These are phyloP conservation scores for Stegophylla sp. DNA, from an alignment of 2,888 invertebrate genomes.

Conservation along the genomic window DNA sequence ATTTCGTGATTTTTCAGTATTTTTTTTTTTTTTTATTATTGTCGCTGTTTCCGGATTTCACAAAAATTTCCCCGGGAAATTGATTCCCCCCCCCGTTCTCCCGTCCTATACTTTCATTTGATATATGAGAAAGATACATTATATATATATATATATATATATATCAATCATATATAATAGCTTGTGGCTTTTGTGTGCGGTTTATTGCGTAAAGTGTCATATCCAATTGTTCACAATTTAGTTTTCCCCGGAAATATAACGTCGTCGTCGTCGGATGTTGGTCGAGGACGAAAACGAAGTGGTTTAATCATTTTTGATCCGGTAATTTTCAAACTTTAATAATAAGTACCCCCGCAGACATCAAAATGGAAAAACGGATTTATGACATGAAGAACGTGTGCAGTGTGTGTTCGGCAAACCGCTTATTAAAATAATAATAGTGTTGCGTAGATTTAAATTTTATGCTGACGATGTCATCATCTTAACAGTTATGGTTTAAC, in stretches of 20 bases:
- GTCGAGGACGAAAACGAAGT: no score
- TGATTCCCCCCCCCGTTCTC: background rate
- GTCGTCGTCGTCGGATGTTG: no score
- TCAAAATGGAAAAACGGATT: background rate
- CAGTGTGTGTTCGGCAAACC: no score
- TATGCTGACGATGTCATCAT: no score
- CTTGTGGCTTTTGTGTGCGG: slow-evolving; percentile 7
- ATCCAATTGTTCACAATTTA: slow-evolving; percentile 9
- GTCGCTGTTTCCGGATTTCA: background rate
- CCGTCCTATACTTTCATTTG: background rate
- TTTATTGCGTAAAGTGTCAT: background rate
- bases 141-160: no score
- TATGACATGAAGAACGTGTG: no score
- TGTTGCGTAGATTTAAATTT: no score
- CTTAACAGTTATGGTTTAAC: no score
- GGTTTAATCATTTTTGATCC: background rate
- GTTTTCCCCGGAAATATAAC: background rate
- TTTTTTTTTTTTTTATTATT: no score
- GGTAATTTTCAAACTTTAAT: background rate
- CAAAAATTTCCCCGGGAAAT: slow-evolving; percentile 6
- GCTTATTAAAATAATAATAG: background rate
- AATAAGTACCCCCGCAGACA: background rate
- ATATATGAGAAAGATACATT: slow-evolving; percentile 20
- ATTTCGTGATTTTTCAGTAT: slow-evolving; percentile 24
- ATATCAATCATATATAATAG: background rate